Conservation (phyloP, 2,797 vertebrate species). For the Hippoglossus hippoglossus region DNA sequence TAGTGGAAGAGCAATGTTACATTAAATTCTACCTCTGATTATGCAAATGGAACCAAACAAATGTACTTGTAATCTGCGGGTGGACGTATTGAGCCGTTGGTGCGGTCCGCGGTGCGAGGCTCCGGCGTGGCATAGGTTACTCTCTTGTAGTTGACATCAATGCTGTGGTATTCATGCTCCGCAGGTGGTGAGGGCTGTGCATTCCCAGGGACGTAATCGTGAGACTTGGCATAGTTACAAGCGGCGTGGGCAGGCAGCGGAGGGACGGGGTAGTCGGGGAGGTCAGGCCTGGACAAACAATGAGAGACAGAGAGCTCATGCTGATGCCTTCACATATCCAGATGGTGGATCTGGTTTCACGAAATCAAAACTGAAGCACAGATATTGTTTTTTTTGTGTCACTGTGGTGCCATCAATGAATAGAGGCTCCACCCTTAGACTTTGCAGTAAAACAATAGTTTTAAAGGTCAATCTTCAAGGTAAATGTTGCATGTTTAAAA, state of each 20-base stretch:
- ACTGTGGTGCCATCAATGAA: neutral
- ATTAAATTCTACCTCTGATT: constrained; percentile 12
- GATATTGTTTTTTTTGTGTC: constrained; percentile 6
- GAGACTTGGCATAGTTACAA: constrained; percentile 72
- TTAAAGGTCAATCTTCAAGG: neutral
- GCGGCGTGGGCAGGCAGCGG: constrained; percentile 82
- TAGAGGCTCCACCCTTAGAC: neutral
- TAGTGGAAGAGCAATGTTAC: constrained; percentile 11
- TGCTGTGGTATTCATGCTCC: constrained; percentile 92
- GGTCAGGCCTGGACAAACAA: constrained; percentile 77
- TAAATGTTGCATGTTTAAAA: neutral
- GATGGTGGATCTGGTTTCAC: constrained; percentile 34
- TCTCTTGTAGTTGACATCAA: constrained; percentile 85
- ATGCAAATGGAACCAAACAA: constrained; percentile 20
- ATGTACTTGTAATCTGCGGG: constrained; percentile 88
- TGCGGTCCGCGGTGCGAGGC: constrained; percentile 76
- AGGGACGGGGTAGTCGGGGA: constrained; percentile 88
- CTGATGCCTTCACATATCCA: constrained; percentile 38
- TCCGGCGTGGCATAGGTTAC: constrained; percentile 85
- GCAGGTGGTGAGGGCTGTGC: constrained; percentile 69
- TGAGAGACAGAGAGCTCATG: constrained; percentile 35
- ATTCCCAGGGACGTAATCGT: constrained; percentile 78
- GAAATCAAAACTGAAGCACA: constrained; percentile 23
- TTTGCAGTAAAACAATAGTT: neutral
- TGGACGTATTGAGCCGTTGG: constrained; percentile 76